Conservation (phyloP, 2,797 vertebrate genomes). For the Meda fulgida region DNA sequence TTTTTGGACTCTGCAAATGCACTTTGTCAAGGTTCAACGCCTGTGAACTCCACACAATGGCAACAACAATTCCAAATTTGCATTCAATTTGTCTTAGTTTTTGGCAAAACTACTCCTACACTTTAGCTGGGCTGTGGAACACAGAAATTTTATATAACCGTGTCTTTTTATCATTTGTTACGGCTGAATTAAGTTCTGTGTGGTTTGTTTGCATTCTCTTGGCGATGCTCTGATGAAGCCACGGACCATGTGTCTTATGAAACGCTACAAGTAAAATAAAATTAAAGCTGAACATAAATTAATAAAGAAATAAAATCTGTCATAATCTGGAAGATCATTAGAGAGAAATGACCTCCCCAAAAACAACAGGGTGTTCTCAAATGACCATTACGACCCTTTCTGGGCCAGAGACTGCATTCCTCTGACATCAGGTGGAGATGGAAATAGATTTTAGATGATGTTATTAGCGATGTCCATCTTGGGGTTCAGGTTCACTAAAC, state of each 20-base stretch:
- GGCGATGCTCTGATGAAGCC: constrained; percentile 60
- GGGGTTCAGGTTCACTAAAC: constrained; percentile 52
- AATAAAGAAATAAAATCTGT: constrained; percentile 37
- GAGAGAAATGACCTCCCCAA: constrained; percentile 10
- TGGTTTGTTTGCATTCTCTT: constrained; percentile 33
- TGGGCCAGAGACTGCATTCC: constrained; percentile 34
- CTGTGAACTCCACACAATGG: constrained; percentile 19
- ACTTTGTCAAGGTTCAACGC: constrained; percentile 53
- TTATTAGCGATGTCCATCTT: constrained; percentile 50
- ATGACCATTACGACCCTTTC: constrained; percentile 2
- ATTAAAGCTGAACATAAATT: constrained; percentile 57
- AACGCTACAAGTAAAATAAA: constrained; percentile 61
- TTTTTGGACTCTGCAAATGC: constrained; percentile 11
- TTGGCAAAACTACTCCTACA: constrained; percentile 11
- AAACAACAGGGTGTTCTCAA: constrained; percentile 28
- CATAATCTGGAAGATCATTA: constrained; percentile 37
- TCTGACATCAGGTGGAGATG: constrained; percentile 37
- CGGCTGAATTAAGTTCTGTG: constrained; percentile 4
- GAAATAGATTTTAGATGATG: constrained; percentile 47
- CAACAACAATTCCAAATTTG: constrained; percentile 14
- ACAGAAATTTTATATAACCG: constrained; percentile 1
- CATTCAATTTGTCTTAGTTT: constrained; percentile 49
- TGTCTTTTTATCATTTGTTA: constrained; percentile 8
- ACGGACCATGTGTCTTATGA: constrained; percentile 62
- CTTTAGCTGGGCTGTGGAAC: background rate